Percentiles rank a stretch among this genome's conserved stretches.
phyloP scores from a whole-genome alignment of 2,797 vertebrate genomes.

The Luscinia megarhynchos region DNA sequence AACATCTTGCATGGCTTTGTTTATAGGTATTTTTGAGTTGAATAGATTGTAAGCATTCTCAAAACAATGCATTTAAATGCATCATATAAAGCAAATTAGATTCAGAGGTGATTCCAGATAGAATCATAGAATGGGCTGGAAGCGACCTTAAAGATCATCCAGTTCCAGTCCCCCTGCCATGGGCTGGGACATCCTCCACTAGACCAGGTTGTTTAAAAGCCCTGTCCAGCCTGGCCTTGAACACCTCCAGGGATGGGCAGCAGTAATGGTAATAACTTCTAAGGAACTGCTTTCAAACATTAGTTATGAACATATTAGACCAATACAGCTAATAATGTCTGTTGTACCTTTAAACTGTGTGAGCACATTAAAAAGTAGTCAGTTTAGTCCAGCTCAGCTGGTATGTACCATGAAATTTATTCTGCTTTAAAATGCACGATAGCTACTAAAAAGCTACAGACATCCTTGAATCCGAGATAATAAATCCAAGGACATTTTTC shows the following conservation, averaged over 20 bases:
- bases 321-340: neutral
- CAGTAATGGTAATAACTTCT: neutral
- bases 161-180: neutral
- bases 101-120: neutral
- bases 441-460: neutral
- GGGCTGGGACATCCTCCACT: neutral
- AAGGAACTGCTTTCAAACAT: neutral
- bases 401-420: neutral
- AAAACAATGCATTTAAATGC: neutral
- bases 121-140: neutral
- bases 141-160: neutral
- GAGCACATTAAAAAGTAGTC: neutral
- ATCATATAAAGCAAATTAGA: neutral
- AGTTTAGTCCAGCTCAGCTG: neutral
- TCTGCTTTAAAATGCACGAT: neutral
- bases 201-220: neutral
- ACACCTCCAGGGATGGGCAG: neutral
- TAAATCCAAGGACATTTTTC: neutral
- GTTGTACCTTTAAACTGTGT: neutral
- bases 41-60: neutral
- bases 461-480: neutral
- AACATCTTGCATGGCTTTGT: neutral
- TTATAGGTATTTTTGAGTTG: neutral
- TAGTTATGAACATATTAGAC: neutral
- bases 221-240: neutral